Conservation (phyloP, 2,888 invertebrate genomes). For the Ctenicera cuprea region DNA sequence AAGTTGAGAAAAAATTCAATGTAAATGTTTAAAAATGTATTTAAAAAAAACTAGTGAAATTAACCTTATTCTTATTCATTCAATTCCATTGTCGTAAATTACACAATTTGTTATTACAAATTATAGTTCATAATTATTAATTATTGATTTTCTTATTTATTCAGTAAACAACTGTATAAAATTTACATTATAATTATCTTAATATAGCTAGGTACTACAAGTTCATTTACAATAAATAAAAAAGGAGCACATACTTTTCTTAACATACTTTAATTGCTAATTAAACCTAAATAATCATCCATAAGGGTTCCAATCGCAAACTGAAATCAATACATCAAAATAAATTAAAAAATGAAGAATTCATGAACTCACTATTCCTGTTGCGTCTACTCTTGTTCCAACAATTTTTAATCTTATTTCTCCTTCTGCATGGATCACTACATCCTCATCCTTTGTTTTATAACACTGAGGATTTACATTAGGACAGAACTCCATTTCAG, state of each 20-base stretch:
- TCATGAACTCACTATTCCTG: slow-evolving; percentile 92
- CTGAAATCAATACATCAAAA: slow-evolving; percentile 76
- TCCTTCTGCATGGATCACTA: slow-evolving; percentile 97
- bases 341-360: slow-evolving; percentile 28
- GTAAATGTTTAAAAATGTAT: too few species aligned
- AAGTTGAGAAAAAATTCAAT: too few species aligned
- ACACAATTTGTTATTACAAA: too few species aligned
- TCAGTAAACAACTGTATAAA: neutral
- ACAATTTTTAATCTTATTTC: slow-evolving; percentile 98
- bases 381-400: slow-evolving; percentile 98
- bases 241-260: too few species aligned
- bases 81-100: too few species aligned
- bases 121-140: too few species aligned
- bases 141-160: neutral
- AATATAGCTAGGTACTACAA: too few species aligned
- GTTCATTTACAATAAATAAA: too few species aligned
- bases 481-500: slow-evolving; percentile 99
- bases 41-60: too few species aligned
- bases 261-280: slow-evolving; percentile 67
- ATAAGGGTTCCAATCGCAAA: slow-evolving; percentile 99
- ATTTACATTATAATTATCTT: too few species aligned
- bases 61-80: too few species aligned
- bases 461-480: slow-evolving; percentile 98
- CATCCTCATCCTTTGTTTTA: slow-evolving; percentile 98
- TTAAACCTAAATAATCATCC: slow-evolving; percentile 97